Percentiles rank a stretch among this genome's conserved stretches.
Conservation (phyloP, 2,888 invertebrate species). For the Alcis repandata region DNA sequence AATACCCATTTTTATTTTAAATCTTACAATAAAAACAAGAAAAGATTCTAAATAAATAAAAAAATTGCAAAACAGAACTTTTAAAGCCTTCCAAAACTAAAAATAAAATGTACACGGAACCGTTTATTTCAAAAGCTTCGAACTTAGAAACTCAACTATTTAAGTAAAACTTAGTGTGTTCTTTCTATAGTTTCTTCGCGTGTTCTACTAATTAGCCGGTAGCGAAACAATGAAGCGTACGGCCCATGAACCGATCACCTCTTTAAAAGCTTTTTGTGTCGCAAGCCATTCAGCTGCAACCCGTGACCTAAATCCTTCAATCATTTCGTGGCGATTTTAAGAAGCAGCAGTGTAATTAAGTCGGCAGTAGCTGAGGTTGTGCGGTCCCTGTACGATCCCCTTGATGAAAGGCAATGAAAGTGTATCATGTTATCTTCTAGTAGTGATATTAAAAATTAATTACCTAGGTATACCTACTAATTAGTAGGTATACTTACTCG, state of each 20-base stretch:
- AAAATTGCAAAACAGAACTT: not conserved
- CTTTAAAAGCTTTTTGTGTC: constrained; percentile 61
- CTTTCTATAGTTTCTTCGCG: constrained; percentile 33
- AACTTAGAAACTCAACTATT: constrained; percentile 7
- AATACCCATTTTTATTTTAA: no score
- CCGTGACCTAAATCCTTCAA: constrained; percentile 80
- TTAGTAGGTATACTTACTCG: no score
- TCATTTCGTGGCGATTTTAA: constrained; percentile 65
- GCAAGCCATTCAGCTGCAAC: constrained; percentile 68
- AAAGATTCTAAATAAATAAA: no score
- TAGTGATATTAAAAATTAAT: no score
- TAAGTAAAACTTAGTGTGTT: constrained; percentile 26
- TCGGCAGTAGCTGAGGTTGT: constrained; percentile 33
- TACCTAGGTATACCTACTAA: no score
- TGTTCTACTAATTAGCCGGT: constrained; percentile 63
- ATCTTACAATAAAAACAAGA: not conserved
- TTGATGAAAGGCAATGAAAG: not conserved
- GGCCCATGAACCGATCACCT: constrained; percentile 70
- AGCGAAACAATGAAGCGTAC: constrained; percentile 62
- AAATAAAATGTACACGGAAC: constrained; percentile 15
- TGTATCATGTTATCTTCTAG: no score
- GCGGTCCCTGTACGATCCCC: not conserved
- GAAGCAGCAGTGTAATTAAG: not conserved
- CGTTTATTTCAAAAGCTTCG: constrained; percentile 4
- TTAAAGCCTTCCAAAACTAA: not conserved